Evolutionary conservation across 2,113 vertebrate species (phyloP).

Genomic region (Tragelaphus strepsiceros): DNA sequence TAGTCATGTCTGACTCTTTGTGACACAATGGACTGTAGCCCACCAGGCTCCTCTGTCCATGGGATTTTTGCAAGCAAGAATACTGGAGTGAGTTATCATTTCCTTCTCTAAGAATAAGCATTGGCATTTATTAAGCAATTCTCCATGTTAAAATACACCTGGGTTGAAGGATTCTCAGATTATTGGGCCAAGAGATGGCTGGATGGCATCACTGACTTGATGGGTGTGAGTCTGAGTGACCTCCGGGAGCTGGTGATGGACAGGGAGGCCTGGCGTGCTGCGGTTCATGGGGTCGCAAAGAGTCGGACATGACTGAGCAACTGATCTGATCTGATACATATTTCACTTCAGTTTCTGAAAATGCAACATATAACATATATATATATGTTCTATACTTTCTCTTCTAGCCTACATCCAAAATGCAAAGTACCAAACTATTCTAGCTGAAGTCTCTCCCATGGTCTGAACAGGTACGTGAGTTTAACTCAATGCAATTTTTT

Average conservation of each 20-base stretch:
- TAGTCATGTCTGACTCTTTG: no score
- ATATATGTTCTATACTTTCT: background rate
- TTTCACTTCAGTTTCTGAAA: background rate
- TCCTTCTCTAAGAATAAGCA: background rate
- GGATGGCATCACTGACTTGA: no score
- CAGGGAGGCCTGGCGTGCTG: no score
- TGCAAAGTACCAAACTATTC: background rate
- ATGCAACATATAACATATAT: fast-evolving
- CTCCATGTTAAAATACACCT: background rate
- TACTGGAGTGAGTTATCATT: no score
- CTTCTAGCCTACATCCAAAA: background rate
- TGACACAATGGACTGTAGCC: fast-evolving
- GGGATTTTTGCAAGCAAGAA: no score
- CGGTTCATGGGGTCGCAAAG: no score
- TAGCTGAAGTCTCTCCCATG: background rate
- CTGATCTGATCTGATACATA: background rate
- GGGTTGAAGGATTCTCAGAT: background rate
- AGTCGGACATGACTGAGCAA: no score
- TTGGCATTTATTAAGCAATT: background rate
- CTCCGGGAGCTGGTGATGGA: no score
- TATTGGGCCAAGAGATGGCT: background rate
- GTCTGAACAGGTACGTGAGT: background rate
- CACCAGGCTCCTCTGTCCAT: no score
- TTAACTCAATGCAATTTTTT: background rate
- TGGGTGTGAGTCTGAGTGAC: no score